These are phyloP conservation scores for Saccopteryx leptura DNA, from an alignment of 2,113 vertebrate genomes.

Conservation along the genomic window DNA sequence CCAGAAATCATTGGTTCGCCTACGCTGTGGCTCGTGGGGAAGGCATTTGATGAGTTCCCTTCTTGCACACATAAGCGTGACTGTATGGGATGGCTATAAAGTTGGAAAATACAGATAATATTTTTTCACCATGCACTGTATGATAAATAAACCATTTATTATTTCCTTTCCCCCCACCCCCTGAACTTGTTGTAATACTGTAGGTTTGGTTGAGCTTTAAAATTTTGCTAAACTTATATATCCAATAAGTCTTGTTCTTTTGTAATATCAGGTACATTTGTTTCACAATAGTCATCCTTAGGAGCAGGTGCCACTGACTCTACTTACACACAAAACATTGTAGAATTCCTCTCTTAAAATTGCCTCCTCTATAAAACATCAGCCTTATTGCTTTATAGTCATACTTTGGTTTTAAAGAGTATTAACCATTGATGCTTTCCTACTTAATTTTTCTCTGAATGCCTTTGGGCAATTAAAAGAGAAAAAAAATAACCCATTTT, in stretches of 20 bases:
- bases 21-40: neutral
- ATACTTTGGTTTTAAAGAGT: slow-evolving; percentile 21
- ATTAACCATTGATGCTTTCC: neutral
- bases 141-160: neutral
- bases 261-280: neutral
- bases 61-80: neutral
- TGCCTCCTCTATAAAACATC: neutral
- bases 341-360: slow-evolving; percentile 31
- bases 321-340: neutral
- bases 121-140: neutral
- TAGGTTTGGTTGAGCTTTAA: slow-evolving; percentile 2
- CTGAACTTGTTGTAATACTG: neutral
- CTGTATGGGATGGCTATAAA: neutral
- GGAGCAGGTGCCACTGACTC: neutral
- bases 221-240: slow-evolving; percentile 1
- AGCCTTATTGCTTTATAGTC: neutral
- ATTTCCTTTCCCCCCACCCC: accelerated
- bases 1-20: neutral
- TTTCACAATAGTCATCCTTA: slow-evolving; percentile 32
- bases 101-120: neutral
- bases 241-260: neutral
- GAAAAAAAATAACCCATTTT: neutral
- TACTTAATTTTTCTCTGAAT: slow-evolving; percentile 35
- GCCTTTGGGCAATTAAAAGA: neutral
- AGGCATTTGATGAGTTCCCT: neutral